These are phyloP conservation scores for Xenus cinereus DNA, from an alignment of 2,113 vertebrate species.

Conservation along the genomic window DNA sequence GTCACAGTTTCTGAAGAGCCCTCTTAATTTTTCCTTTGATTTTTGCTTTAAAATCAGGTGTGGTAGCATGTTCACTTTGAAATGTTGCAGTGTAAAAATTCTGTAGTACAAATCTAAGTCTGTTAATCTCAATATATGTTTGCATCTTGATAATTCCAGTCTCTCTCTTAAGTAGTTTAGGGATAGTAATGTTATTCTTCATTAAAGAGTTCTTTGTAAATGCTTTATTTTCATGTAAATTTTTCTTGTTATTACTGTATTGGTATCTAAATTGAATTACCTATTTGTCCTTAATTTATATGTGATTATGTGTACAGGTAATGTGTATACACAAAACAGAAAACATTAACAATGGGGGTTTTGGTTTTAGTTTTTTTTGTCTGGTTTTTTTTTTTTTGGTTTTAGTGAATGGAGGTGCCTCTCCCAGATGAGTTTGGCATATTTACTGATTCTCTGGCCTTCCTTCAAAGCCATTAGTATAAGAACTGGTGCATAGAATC, in stretches of 20 bases:
- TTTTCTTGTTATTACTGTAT: not conserved
- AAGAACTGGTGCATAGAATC: not conserved
- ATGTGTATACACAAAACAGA: not conserved
- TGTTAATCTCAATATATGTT: not conserved
- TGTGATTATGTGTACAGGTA: not conserved
- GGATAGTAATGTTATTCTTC: not conserved
- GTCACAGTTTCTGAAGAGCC: not conserved
- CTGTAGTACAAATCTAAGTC: not conserved
- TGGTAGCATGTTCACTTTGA: not conserved
- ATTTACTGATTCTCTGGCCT: not conserved
- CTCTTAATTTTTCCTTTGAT: not conserved
- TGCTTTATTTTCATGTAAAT: not conserved
- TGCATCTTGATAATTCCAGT: not conserved
- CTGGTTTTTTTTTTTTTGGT: not conserved
- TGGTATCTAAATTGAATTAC: not conserved
- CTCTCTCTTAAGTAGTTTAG: not conserved
- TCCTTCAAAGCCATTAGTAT: not conserved
- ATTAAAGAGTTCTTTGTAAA: not conserved
- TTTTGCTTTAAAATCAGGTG: not conserved
- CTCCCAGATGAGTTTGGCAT: not conserved
- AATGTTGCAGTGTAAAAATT: not conserved
- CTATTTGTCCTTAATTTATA: not conserved
- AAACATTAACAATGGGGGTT: not conserved
- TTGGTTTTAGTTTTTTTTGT: accelerated
- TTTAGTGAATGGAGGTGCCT: not conserved